Conservation (phyloP, 2,888 invertebrate genomes). For the Muscina levida region DNA sequence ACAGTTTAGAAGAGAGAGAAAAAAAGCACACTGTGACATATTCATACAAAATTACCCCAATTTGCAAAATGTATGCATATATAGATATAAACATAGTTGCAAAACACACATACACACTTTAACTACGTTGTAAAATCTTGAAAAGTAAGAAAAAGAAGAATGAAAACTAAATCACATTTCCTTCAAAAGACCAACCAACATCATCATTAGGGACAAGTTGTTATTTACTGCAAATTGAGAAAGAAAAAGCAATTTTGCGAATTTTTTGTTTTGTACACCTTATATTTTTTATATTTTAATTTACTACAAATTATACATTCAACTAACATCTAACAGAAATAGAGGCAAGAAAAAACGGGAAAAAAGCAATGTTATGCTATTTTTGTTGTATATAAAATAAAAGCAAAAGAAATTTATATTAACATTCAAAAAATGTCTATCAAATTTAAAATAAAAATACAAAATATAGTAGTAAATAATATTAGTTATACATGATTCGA, state of each 20-base stretch:
- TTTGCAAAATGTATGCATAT: too few species aligned
- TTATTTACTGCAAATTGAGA: constrained; percentile 7
- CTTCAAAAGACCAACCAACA: too few species aligned
- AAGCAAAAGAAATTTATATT: constrained; percentile 35
- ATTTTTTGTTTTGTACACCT: constrained; percentile 28
- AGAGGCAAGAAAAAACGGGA: constrained; percentile 19
- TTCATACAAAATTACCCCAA: neutral
- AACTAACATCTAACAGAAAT: constrained; percentile 22
- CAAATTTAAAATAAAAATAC: neutral
- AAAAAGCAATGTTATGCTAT: constrained; percentile 16
- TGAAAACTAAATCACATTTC: constrained; percentile 11
- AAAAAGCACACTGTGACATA: neutral
- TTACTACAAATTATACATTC: constrained; percentile 48
- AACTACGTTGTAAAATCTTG: too few species aligned
- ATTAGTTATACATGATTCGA: constrained; percentile 48
- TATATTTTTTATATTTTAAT: constrained; percentile 50
- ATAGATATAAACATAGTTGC: too few species aligned
- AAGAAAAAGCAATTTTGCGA: constrained; percentile 16
- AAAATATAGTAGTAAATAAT: neutral
- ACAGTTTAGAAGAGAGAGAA: too few species aligned
- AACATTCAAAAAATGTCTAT: constrained; percentile 36
- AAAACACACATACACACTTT: too few species aligned
- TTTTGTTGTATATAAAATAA: too few species aligned
- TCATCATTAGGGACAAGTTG: neutral
- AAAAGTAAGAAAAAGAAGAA: too few species aligned